These are phyloP conservation scores for Athripsodes cinereus DNA, from an alignment of 2,888 invertebrate species.

Conservation along the genomic window DNA sequence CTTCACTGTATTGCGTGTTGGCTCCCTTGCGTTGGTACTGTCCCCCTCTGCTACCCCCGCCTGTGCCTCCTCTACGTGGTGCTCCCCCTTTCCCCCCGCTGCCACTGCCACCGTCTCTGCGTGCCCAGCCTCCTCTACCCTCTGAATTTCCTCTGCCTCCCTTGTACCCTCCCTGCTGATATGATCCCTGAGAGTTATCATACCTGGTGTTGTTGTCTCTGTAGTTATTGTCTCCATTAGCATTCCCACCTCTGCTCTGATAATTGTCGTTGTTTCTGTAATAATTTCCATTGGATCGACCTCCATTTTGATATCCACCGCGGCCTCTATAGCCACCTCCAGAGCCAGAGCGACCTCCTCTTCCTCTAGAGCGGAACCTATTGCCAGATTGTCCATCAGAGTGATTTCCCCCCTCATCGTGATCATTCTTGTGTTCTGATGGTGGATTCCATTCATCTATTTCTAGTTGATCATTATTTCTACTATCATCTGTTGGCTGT, in stretches of 20 bases:
- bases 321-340: constrained; percentile 37
- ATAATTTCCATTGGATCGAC: constrained; percentile 29
- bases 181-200: constrained; percentile 30
- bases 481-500: constrained; percentile 8
- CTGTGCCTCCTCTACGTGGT: constrained; percentile 31
- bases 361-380: constrained; percentile 22
- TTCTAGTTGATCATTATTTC: constrained; percentile 15
- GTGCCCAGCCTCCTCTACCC: not conserved
- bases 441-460: constrained; percentile 25
- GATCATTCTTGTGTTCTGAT: constrained; percentile 3
- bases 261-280: constrained; percentile 31
- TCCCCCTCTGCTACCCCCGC: constrained; percentile 31
- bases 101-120: constrained; percentile 21
- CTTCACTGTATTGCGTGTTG: constrained; percentile 32
- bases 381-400: constrained; percentile 11
- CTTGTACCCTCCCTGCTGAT: constrained; percentile 42
- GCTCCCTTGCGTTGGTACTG: constrained; percentile 35
- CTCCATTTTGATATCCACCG: constrained; percentile 38
- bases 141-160: not conserved
- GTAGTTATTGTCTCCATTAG: constrained; percentile 30
- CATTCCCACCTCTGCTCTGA: constrained; percentile 31
- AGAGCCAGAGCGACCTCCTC: constrained; percentile 36
- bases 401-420: constrained; percentile 11
- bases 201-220: constrained; percentile 23
- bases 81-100: not conserved